Evolutionary conservation across 1,140 invertebrate genomes (phyloP), one percentile per base, ranked within the genome.

Genomic region (Musca vetustissima): DNA sequence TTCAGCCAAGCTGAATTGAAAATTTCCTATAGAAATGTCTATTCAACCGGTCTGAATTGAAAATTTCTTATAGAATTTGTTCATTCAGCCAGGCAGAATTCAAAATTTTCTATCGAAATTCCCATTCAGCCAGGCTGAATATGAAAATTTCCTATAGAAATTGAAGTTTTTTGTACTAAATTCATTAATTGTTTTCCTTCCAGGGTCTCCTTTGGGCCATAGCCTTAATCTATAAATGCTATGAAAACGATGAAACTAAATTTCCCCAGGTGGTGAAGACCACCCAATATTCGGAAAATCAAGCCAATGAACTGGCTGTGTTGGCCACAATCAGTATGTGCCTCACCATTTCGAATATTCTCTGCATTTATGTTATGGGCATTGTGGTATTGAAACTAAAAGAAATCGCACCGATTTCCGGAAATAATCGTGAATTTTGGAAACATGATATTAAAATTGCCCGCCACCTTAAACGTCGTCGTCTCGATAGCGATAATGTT

Each of bases 381-480:
- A 85, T 92, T 24, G 69, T 89, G 21, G 86, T 92, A 50, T 84
- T 92, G 21, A 91, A 91, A 84, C 88, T 92, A 71, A 93, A 93
- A 81, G 89, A 92, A 85, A 90, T 92, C 9, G 88, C 89, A 28
- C 90, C 91, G 2, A 85, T 85, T 14, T 76, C 73, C 0, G 72
- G 74, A 19, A 80, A 83, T 21, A 83, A 87, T 72, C 80, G 84
- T n/a, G 79, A 85, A 64, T 91, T 91, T 75, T 92, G 90, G 89
- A 87, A 86, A 72, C 84, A 88, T 69, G 90, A 91, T 75, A 85
- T 91, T 32, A 86, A 89, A 83, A 84, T 89, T 70, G 85, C 85
- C 9, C 76, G 87, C 22, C 77, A 88, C 71, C 86, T 85, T 69
- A 87, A 87, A 69, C 84, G 77, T 70, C 84, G 84, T 24, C 70